Conservation (phyloP, 2,797 vertebrate genomes). For the Malacoctenus gilli region DNA sequence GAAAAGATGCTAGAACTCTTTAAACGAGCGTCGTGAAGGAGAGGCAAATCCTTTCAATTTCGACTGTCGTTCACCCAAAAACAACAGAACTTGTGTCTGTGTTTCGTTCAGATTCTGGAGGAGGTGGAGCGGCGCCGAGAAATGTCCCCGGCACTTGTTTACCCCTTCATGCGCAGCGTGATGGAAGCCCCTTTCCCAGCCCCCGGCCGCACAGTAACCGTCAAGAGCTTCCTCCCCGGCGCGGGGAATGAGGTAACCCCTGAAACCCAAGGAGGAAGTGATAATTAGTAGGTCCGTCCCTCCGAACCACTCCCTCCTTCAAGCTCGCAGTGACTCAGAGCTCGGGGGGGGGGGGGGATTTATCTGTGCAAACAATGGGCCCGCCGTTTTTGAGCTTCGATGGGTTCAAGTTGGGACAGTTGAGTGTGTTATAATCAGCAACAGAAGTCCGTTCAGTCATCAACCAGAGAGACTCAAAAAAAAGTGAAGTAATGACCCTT, state of each 20-base stretch:
- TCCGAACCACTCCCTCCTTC: slow-evolving; percentile 33
- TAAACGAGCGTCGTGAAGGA: too few relatives aligned
- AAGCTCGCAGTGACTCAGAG: slow-evolving; percentile 47
- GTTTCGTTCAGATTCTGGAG: slow-evolving; percentile 87
- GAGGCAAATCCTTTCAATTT: too few relatives aligned
- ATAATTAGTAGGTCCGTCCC: slow-evolving; percentile 53
- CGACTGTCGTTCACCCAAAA: too few relatives aligned
- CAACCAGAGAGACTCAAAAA: not conserved
- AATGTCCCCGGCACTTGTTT: slow-evolving; percentile 91
- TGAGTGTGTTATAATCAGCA: slow-evolving; percentile 11
- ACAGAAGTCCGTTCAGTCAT: not conserved
- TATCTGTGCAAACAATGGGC: slow-evolving; percentile 36
- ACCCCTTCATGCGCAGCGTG: slow-evolving; percentile 95
- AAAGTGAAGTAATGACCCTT: slow-evolving; percentile 4
- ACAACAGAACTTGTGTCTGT: slow-evolving; percentile 11
- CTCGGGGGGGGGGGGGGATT: too few relatives aligned
- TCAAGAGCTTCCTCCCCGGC: slow-evolving; percentile 95
- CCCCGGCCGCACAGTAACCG: slow-evolving; percentile 90
- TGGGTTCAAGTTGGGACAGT: slow-evolving; percentile 15
- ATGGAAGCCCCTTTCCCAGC: slow-evolving; percentile 98
- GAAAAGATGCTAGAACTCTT: slow-evolving; percentile 17
- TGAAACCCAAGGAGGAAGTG: slow-evolving; percentile 51
- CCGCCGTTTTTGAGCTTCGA: slow-evolving; percentile 19
- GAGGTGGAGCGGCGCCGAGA: slow-evolving; percentile 95
- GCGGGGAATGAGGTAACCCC: slow-evolving; percentile 90